Conservation (phyloP, 2,888 invertebrate genomes). For the Macrostomum cliftonense region DNA sequence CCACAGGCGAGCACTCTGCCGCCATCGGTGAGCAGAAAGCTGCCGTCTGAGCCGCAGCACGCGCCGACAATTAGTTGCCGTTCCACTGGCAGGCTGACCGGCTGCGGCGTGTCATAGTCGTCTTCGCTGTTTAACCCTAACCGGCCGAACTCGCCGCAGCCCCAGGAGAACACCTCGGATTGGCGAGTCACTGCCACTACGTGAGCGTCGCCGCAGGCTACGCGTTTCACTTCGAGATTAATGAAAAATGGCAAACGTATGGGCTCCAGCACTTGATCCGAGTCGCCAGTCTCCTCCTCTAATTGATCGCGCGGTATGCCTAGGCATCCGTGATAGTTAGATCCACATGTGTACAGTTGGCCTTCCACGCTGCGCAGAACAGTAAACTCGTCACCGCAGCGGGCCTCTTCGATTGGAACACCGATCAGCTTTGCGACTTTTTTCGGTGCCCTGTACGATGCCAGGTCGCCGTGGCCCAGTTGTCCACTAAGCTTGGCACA, state of each 20-base stretch:
- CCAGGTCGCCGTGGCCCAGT: slow-evolving; percentile 33
- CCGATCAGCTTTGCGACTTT: slow-evolving; percentile 27
- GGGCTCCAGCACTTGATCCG: slow-evolving; percentile 20
- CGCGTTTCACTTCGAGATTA: slow-evolving; percentile 19
- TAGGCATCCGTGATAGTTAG: slow-evolving; percentile 34
- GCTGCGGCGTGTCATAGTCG: slow-evolving; percentile 4
- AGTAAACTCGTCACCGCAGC: slow-evolving; percentile 35
- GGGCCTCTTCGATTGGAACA: slow-evolving; percentile 25
- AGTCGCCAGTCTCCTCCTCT: slow-evolving; percentile 20
- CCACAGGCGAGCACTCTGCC: slow-evolving; percentile 32
- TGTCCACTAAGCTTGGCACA: slow-evolving; percentile 23
- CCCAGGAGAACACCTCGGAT: slow-evolving; percentile 33
- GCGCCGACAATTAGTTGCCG: slow-evolving; percentile 25
- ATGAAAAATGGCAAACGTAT: slow-evolving; percentile 19
- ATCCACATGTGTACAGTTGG: slow-evolving; percentile 28
- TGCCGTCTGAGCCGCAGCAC: slow-evolving; percentile 25
- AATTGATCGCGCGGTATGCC: slow-evolving; percentile 15
- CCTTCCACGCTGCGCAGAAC: slow-evolving; percentile 32
- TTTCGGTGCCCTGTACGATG: slow-evolving; percentile 31
- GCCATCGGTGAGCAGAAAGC: slow-evolving; percentile 26
- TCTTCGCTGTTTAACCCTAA: slow-evolving; percentile 23
- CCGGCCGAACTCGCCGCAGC: slow-evolving; percentile 35
- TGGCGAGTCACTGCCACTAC: slow-evolving; percentile 25
- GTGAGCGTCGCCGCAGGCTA: slow-evolving; percentile 31
- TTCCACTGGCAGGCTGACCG: slow-evolving; percentile 21